A percentile compares a stretch with the other conserved stretches of the same genome.
Evolutionary conservation across 2,888 invertebrate species (phyloP).

Genomic region (Drosophila phalerata): DNA sequence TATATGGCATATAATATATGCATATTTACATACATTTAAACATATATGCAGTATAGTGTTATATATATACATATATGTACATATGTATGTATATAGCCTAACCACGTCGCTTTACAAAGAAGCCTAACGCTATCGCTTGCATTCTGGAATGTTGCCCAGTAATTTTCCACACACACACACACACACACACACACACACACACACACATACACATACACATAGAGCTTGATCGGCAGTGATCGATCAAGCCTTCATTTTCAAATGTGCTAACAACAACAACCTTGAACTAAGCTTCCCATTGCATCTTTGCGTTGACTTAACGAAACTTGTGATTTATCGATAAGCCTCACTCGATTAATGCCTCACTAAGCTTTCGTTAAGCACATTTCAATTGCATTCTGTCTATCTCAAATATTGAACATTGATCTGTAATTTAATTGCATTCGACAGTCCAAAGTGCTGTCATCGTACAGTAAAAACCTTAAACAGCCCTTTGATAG

Average conservation of each 20-base stretch:
- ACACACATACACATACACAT: constrained; percentile 17
- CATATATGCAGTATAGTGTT: constrained; percentile 1
- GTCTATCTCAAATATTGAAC: background rate
- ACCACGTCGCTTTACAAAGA: constrained; percentile 34
- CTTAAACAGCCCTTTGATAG: background rate
- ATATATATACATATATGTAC: background rate
- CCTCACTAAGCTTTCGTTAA: background rate
- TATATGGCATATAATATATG: constrained; percentile 9
- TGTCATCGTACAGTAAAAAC: background rate
- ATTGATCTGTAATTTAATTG: constrained; percentile 3
- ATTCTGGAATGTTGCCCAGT: constrained; percentile 55
- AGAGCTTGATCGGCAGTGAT: constrained; percentile 30
- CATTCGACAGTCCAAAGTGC: background rate
- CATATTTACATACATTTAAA: background rate
- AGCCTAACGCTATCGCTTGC: constrained; percentile 51
- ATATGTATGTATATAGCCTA: constrained; percentile 18
- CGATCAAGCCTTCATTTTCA: constrained; percentile 26
- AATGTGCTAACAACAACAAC: constrained; percentile 20
- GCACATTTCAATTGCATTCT: background rate
- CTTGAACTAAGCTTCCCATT: constrained; percentile 24
- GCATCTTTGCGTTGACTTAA: constrained; percentile 5
- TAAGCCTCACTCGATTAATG: constrained; percentile 2
- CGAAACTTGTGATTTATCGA: constrained; percentile 9
- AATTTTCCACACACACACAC: constrained; percentile 55
- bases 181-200: constrained; percentile 27